Base-by-base conservation (phyloP, 2,113 vertebrate genomes). In the Serilophus lunatus region DNA sequence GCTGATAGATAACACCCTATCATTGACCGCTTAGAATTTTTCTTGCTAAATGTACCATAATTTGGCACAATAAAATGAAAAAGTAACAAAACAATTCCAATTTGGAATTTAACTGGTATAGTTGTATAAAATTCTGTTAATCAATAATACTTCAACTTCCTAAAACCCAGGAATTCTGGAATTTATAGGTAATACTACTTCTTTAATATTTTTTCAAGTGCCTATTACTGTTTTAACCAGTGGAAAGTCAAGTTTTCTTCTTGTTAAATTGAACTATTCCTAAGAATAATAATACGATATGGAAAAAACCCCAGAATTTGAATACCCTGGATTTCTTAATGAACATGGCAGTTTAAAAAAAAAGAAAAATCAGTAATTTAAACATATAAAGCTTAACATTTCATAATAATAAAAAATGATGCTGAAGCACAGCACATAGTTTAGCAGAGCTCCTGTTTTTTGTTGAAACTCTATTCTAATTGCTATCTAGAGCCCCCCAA, bases 81-180 rank as follows among this genome's bases (percentile, higher is more conserved):
- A 98, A 98, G 98, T 98, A 99, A 99, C 98, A 98, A 98, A 98
- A 98, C 98, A 98, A 99, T 99, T 99, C 99, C 99, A 99, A 99
- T 99, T 99, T 99, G 99, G 99, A 99, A 99, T 99, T 99, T 99
- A 98, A 99, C 98, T 95, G 98, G 97, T 93, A 98, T 97, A 97
- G 97, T 99, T 99, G 99, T 98, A 98, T 97, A 99, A 99, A 99
- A 99, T 99, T 99, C 99, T 98, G 98, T 98, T 98, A 97, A 98
- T 98, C 99, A 98, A 98, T 98, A 98, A 99, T 99, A 99, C 98
- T 87, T 95, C 97, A 95, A 97, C 86, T 97, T 98, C 98, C 98
- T 98, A 98, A 97, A 98, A 98, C 98, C 98, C 98, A 98, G 98
- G 98, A 97, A 97, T 92, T 98, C 98, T 98, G 98, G 98, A 98